phyloP scores from a whole-genome alignment of 2,113 vertebrate species.

The Butastur rufipennis region DNA sequence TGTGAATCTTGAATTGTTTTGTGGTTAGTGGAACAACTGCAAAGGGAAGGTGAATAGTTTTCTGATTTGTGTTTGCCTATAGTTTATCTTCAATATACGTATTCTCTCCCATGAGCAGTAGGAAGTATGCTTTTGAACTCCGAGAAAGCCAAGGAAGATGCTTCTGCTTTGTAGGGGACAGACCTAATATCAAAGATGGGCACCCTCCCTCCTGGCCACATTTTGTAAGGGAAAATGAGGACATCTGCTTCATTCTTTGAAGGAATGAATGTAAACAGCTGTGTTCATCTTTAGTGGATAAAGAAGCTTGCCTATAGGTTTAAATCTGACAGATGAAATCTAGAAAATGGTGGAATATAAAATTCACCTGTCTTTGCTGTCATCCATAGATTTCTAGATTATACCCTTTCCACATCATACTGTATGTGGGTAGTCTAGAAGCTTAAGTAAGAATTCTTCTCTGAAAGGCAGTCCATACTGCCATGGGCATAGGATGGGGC shows the following conservation, averaged over 20 bases:
- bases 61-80: not conserved
- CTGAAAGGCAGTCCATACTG: not conserved
- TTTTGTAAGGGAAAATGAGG: not conserved
- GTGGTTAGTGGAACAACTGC: not conserved
- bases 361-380: not conserved
- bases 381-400: not conserved
- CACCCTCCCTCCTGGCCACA: not conserved
- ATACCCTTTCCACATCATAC: not conserved
- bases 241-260: not conserved
- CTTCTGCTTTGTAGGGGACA: not conserved
- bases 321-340: not conserved
- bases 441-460: not conserved
- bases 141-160: not conserved
- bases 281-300: not conserved
- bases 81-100: not conserved
- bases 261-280: not conserved
- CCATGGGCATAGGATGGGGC: accelerated
- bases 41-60: not conserved
- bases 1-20: not conserved
- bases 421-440: not conserved
- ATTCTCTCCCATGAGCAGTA: not conserved
- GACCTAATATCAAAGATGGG: not conserved
- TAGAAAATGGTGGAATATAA: not conserved
- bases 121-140: not conserved
- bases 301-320: not conserved